Evolutionary conservation across 2,113 vertebrate genomes (phyloP).

Genomic region (Aegotheles bennettii): DNA sequence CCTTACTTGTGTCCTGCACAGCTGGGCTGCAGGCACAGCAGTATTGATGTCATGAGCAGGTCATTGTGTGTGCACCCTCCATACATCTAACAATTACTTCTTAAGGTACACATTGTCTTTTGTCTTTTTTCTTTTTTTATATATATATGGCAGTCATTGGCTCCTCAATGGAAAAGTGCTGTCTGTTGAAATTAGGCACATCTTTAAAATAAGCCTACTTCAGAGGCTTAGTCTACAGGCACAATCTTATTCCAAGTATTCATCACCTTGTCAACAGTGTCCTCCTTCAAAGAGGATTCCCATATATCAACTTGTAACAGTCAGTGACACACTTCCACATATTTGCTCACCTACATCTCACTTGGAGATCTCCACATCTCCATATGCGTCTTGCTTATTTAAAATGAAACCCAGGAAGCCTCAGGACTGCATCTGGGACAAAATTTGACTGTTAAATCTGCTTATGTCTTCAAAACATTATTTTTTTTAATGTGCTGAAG

Average conservation of each 20-base stretch:
- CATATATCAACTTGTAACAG: neutral
- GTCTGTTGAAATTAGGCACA: neutral
- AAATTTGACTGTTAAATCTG: neutral
- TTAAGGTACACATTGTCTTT: neutral
- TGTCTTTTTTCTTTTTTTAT: no score
- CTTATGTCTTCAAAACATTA: neutral
- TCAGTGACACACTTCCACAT: neutral
- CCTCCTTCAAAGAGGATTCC: neutral
- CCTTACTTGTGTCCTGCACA: neutral
- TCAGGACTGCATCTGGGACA: neutral
- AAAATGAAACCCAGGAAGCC: neutral
- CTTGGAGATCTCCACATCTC: neutral
- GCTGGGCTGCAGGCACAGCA: neutral
- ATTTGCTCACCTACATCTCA: neutral
- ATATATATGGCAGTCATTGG: no score
- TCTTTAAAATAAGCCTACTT: no score
- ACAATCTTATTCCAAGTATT: no score
- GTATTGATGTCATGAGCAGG: neutral
- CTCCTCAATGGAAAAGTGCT: neutral
- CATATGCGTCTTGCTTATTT: neutral
- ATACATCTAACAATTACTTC: neutral
- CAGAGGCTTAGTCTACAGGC: no score
- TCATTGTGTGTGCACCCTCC: neutral
- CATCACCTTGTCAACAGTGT: neutral
- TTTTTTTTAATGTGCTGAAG: neutral